phyloP scores from a whole-genome alignment of 2,113 vertebrate genomes.

The Chaetodon trifascialis region DNA sequence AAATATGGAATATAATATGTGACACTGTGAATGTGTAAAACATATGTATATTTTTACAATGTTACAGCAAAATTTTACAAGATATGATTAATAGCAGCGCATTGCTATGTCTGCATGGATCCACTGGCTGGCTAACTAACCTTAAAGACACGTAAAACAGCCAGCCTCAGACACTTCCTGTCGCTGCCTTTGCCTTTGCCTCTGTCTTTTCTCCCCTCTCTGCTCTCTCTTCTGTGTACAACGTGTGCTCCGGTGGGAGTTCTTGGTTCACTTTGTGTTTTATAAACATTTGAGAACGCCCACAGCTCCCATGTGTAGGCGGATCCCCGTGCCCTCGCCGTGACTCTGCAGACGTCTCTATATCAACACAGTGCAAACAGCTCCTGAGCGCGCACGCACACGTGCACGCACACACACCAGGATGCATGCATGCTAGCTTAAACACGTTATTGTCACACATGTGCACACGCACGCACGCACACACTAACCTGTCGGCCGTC shows the following conservation, averaged over 20 bases:
- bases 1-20: no score
- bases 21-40: no score
- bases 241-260: conserved; percentile 54
- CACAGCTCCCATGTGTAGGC: conserved; percentile 61
- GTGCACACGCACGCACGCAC: not conserved
- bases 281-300: conserved; percentile 70
- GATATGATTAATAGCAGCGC: no score
- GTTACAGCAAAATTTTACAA: no score
- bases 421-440: conserved; percentile 8
- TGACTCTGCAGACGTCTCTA: conserved; percentile 69
- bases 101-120: not conserved
- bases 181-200: not conserved
- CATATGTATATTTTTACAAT: no score
- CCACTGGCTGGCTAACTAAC: not conserved
- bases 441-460: conserved; percentile 23
- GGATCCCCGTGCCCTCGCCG: conserved; percentile 60
- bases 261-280: conserved; percentile 69
- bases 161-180: no score
- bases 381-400: conserved; percentile 13
- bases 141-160: not conserved
- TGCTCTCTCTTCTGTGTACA: conserved; percentile 19
- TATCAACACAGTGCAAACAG: conserved; percentile 70
- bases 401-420: not conserved
- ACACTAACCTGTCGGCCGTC: conserved; percentile 63
- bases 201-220: not conserved